phyloP scores from a whole-genome alignment of 2,888 invertebrate genomes.

The Sceliomorpha sp. region DNA sequence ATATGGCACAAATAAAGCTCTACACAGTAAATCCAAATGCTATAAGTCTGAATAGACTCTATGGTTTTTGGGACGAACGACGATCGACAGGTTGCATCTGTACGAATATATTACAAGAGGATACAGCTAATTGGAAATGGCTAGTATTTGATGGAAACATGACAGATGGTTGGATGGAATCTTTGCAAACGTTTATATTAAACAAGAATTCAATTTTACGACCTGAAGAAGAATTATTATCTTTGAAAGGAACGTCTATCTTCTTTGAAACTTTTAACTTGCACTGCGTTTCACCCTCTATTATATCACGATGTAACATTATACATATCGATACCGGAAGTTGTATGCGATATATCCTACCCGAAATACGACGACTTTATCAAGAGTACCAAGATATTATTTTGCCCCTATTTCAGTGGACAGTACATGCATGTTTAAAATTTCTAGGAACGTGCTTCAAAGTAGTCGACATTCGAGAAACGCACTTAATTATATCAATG shows the following conservation, averaged over 20 bases:
- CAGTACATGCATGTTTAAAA: constrained; percentile 82
- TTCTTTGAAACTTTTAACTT: constrained; percentile 84
- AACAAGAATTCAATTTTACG: constrained; percentile 82
- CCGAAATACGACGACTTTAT: constrained; percentile 54
- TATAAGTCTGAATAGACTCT: constrained; percentile 82
- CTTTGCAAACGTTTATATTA: constrained; percentile 83
- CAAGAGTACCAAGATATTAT: constrained; percentile 65
- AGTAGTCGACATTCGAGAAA: constrained; percentile 72
- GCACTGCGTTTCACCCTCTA: constrained; percentile 82
- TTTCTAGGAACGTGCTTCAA: constrained; percentile 81
- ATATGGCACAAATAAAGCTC: constrained; percentile 70
- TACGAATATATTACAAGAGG: constrained; percentile 78
- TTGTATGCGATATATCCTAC: constrained; percentile 82
- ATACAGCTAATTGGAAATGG: constrained; percentile 81
- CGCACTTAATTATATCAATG: constrained; percentile 74
- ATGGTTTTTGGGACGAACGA: constrained; percentile 82
- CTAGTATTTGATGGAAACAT: constrained; percentile 85
- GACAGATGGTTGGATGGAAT: constrained; percentile 83
- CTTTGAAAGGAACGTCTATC: constrained; percentile 81
- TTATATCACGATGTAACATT: constrained; percentile 85
- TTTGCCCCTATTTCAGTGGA: constrained; percentile 81
- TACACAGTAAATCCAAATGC: constrained; percentile 83
- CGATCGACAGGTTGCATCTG: constrained; percentile 82
- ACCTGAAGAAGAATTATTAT: constrained; percentile 83
- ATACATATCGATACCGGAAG: constrained; percentile 81